Conservation (phyloP, 2,113 vertebrate species). For the Corythaixoides concolor region DNA sequence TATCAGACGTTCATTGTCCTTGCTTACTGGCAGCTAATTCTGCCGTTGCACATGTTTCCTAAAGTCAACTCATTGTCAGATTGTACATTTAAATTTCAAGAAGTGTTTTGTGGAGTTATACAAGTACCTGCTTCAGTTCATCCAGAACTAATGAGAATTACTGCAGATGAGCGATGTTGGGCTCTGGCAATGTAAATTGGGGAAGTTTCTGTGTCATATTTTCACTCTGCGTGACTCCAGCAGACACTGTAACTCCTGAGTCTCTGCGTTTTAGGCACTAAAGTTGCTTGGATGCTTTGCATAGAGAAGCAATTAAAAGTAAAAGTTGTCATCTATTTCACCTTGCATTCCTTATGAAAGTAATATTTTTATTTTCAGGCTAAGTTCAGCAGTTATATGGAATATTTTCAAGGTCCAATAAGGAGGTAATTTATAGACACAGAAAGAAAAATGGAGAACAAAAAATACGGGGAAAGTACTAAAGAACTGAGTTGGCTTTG, state of each 20-base stretch:
- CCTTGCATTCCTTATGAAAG: background rate
- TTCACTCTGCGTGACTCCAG: background rate
- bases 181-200: background rate
- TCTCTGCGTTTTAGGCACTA: background rate
- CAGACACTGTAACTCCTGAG: background rate
- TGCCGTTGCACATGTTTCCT: background rate
- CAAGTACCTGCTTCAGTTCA: background rate
- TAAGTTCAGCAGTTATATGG: background rate
- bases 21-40: rapidly evolving
- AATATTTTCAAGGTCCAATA: background rate
- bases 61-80: background rate
- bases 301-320: background rate
- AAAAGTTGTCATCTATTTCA: background rate
- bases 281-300: background rate
- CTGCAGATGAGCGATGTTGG: background rate
- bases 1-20: background rate
- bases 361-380: background rate
- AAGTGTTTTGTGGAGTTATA: background rate
- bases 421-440: background rate
- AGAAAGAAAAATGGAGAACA: background rate
- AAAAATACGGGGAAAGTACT: background rate
- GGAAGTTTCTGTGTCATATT: background rate
- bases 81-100: background rate
- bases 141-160: background rate
- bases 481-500: background rate